These are phyloP conservation scores for Chirona hameri DNA, from an alignment of 2,888 invertebrate species.

Conservation along the genomic window DNA sequence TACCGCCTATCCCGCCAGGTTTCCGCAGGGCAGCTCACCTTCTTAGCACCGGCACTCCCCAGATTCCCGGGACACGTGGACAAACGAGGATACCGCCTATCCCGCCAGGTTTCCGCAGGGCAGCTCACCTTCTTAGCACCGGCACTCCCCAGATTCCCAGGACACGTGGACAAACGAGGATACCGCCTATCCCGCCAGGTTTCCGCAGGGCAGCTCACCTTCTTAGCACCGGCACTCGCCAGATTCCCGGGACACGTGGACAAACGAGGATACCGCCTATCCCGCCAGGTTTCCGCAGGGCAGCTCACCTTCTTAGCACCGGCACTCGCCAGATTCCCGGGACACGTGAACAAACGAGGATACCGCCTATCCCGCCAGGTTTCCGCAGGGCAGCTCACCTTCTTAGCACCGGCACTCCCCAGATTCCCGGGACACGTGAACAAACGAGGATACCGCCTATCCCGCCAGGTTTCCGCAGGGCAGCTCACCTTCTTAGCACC, in stretches of 20 bases:
- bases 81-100: not conserved
- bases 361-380: too few relatives aligned
- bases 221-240: conserved; percentile 56
- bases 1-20: too few relatives aligned
- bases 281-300: not conserved
- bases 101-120: not conserved
- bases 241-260: not conserved
- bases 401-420: conserved; percentile 56
- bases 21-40: conserved; percentile 54
- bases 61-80: not conserved
- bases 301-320: conserved; percentile 65
- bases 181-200: too few relatives aligned
- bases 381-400: conserved; percentile 54
- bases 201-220: conserved; percentile 54
- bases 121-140: conserved; percentile 65
- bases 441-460: not conserved
- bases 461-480: not conserved
- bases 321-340: not conserved
- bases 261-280: not conserved
- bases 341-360: not conserved
- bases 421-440: not conserved
- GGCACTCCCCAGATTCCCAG: not conserved
- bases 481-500: conserved; percentile 65
- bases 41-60: conserved; percentile 56
- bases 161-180: not conserved